Conservation (phyloP, 1,140 invertebrate species). For the Elysia chlorotica region DNA sequence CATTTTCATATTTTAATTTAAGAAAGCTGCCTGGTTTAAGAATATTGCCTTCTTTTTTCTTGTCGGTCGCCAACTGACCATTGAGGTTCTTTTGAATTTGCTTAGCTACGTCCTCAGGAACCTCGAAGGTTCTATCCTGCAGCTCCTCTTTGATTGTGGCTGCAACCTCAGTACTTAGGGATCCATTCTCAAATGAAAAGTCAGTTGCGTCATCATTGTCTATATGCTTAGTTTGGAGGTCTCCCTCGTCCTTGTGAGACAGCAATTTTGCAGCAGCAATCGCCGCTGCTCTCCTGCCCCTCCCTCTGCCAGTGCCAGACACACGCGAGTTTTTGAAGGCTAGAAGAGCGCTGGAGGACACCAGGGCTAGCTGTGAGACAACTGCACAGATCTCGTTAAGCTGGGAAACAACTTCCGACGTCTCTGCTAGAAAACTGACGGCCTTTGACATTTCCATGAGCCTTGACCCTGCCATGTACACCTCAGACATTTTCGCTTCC, state of each 20-base stretch:
- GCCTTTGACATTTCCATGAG: too few relatives aligned
- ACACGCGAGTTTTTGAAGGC: too few relatives aligned
- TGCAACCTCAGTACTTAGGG: too few relatives aligned
- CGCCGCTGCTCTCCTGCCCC: not conserved
- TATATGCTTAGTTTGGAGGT: not conserved
- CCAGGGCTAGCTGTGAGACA: too few relatives aligned
- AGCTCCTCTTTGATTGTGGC: slow-evolving; percentile 1
- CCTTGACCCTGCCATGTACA: too few relatives aligned
- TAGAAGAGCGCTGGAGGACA: too few relatives aligned
- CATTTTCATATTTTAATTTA: not conserved
- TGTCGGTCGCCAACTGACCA: not conserved
- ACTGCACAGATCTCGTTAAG: too few relatives aligned
- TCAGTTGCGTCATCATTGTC: not conserved
- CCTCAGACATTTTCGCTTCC: not conserved
- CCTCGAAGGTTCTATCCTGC: not conserved
- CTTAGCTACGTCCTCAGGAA: not conserved
- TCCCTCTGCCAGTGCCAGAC: not conserved
- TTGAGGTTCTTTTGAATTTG: slow-evolving; percentile 9
- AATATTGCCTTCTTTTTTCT: not conserved
- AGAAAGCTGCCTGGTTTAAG: not conserved
- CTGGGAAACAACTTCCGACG: too few relatives aligned
- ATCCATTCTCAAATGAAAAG: not conserved
- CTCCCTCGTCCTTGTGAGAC: not conserved
- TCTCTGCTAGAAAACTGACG: too few relatives aligned
- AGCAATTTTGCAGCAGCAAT: not conserved